Conservation (phyloP, 2,113 vertebrate genomes). For the Macroglossus sobrinus region DNA sequence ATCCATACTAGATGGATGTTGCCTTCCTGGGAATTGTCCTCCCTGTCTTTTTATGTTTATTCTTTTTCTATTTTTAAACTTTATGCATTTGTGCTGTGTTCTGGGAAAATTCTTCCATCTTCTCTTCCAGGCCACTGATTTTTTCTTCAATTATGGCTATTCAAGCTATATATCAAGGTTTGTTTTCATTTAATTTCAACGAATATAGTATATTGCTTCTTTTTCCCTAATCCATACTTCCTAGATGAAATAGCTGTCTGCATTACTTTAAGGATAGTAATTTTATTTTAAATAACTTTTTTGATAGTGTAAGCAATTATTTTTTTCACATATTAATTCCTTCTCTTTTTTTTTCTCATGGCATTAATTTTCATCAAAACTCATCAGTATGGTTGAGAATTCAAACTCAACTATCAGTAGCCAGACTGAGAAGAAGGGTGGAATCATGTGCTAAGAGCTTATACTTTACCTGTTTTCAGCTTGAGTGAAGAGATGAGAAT, state of each 20-base stretch:
- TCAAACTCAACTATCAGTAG: background rate
- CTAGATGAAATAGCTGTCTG: background rate
- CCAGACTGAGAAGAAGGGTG: background rate
- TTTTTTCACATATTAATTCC: background rate
- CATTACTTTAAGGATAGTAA: background rate
- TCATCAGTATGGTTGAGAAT: background rate
- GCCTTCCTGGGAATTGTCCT: background rate
- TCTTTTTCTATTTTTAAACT: background rate
- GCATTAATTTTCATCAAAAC: background rate
- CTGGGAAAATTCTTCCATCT: background rate
- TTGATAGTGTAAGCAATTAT: background rate
- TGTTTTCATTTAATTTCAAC: background rate
- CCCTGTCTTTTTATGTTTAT: background rate
- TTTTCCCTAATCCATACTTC: background rate
- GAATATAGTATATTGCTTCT: background rate
- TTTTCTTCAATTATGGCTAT: background rate
- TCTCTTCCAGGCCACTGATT: background rate
- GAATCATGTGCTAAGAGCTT: background rate
- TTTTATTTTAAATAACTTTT: conserved; percentile 8
- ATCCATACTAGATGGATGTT: background rate
- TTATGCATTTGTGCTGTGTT: background rate
- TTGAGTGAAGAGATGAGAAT: background rate
- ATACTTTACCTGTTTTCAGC: background rate
- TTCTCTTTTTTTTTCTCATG: background rate
- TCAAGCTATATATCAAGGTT: background rate